A percentile compares a stretch with the other conserved stretches of the same genome.
Conservation (phyloP, 2,888 invertebrate species). For the Graphium colonna region DNA sequence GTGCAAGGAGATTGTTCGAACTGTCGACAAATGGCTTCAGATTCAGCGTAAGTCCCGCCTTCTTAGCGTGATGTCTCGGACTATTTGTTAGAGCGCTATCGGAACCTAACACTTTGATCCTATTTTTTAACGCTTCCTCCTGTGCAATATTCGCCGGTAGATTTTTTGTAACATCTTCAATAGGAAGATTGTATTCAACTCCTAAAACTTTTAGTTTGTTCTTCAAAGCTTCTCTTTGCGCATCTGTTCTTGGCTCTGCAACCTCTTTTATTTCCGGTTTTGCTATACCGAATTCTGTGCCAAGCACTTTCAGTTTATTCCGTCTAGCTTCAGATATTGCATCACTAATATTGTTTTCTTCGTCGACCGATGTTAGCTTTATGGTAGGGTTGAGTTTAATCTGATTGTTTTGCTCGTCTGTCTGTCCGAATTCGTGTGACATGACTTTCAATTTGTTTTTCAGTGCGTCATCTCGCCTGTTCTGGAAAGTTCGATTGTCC, state of each 20-base stretch:
- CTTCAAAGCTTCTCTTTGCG: constrained; percentile 79
- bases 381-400: constrained; percentile 34
- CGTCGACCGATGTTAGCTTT: constrained; percentile 42
- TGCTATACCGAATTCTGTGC: constrained; percentile 44
- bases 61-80: constrained; percentile 42
- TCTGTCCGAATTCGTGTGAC: constrained; percentile 67
- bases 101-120: constrained; percentile 43
- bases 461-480: constrained; percentile 64
- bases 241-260: constrained; percentile 55
- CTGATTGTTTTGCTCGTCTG: constrained; percentile 53
- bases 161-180: constrained; percentile 36
- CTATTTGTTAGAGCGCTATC: constrained; percentile 31
- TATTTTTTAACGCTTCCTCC: constrained; percentile 62
- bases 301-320: constrained; percentile 60
- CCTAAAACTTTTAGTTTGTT: constrained; percentile 82
- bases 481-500: constrained; percentile 54
- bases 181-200: constrained; percentile 79
- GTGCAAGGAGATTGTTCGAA: constrained; percentile 35
- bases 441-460: constrained; percentile 76
- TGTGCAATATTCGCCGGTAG: constrained; percentile 59
- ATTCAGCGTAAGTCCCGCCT: constrained; percentile 59
- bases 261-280: constrained; percentile 25
- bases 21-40: constrained; percentile 58
- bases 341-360: constrained; percentile 51
- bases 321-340: constrained; percentile 53